A percentile compares a stretch with the other conserved stretches of the same genome.
phyloP scores from a whole-genome alignment of 2,888 invertebrate species.

The Agonopterix subpropinquella region DNA sequence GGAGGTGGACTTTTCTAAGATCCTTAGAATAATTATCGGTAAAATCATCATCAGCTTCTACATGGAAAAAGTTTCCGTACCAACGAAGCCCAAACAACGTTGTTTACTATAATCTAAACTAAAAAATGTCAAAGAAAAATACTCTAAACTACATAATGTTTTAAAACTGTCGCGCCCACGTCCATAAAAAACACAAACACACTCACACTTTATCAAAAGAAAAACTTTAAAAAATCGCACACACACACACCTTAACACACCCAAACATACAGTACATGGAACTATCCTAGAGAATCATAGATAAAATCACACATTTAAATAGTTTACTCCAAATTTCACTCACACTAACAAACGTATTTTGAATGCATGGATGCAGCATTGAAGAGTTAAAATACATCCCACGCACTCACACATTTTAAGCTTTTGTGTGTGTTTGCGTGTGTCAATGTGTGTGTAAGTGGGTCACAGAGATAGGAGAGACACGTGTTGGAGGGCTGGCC shows the following conservation, averaged over 20 bases:
- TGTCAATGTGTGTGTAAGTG: constrained; percentile 55
- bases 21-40: too few relatives aligned
- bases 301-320: constrained; percentile 33
- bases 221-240: constrained; percentile 26
- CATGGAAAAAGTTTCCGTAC: too few relatives aligned
- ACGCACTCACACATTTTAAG: constrained; percentile 19
- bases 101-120: constrained; percentile 11
- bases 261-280: background rate
- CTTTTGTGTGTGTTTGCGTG: constrained; percentile 2
- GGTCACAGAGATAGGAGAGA: constrained; percentile 70
- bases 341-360: constrained; percentile 18
- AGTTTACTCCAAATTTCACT: constrained; percentile 44
- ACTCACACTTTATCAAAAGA: constrained; percentile 11
- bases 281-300: constrained; percentile 26
- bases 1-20: too few relatives aligned
- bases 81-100: too few relatives aligned
- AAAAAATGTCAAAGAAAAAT: constrained; percentile 11
- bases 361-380: constrained; percentile 42
- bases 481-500: constrained; percentile 68
- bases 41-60: too few relatives aligned
- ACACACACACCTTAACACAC: constrained; percentile 12
- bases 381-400: constrained; percentile 11
- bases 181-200: background rate
- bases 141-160: constrained; percentile 15
- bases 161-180: constrained; percentile 18